Evolutionary conservation across 2,797 vertebrate species (phyloP), one percentile per base, ranked within the genome.

Genomic region (Acanthopagrus latus): DNA sequence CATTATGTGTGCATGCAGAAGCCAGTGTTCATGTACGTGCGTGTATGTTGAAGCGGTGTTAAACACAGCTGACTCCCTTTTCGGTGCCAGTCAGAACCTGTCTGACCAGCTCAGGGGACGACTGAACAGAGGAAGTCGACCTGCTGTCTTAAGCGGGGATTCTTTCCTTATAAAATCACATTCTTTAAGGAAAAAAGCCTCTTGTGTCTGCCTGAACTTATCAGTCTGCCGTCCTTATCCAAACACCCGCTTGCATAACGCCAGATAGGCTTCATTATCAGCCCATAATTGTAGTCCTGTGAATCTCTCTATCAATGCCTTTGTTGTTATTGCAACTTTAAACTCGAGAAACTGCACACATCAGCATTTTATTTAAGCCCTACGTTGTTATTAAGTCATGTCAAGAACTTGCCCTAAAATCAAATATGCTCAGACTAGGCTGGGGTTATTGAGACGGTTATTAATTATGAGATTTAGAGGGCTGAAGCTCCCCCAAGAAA

Each of bases 51-150:
- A 20, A 74, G 18, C 38, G 52, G 46, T 77, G 57, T 67, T 70
- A 41, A 33, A 78, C 20, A 62, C 62, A 66, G 79, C 57, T 81
- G 63, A 69, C 29, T 81, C 29, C 48, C 11, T 86, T 71, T 7
- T 64, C 57, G 27, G 6, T 78, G 44, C 84, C 84, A 82, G 80
- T 88, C 85, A 78, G 79, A 92, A 91, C 90, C 90, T 80, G 90
- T 91, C 82, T 21, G 74, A 88, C 92, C 76, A 74, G 88, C 80
- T 91, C 29, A 25, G 52, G 59, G n/a, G 57, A 72, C 38, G 25
- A 64, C 17, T 60, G 55, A 75, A 74, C 11, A 48, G 25, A 47
- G 75, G 33, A 81, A 51, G 68, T 62, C 3, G 10, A 58, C 52
- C 23, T 55, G 52, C 70, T 74, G 25, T 83, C 23, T 41, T 46